Evolutionary conservation across 2,888 invertebrate genomes (phyloP), one percentile per base, ranked within the genome.

Genomic region (Tinea trinotella): DNA sequence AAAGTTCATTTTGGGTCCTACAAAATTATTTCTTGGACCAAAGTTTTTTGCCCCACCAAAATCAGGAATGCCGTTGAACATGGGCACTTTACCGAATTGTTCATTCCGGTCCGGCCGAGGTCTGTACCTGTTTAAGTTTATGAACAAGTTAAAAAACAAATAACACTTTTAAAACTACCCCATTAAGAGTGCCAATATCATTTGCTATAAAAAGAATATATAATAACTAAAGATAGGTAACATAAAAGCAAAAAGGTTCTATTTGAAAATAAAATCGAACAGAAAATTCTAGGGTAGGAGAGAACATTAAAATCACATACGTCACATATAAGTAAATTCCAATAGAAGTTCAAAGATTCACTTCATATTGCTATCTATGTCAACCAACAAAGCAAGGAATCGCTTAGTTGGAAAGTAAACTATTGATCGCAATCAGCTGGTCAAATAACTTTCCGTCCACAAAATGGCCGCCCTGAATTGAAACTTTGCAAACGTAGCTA

Each of bases 81-180:
- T 82, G 57, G 78, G 83, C 59, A 89, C 80, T 77, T 90, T 89
- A 71, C 87, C 88, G 74, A 85, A 88, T 87, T 89, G 88, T 87
- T 90, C 90, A 80, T 87, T 87, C 71, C 89, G 88, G 75, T 90
- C 90, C 72, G 88, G 83, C 71, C 89, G 84, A 68, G 89, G 87
- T 71, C 90, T 88, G 77, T 84, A 89, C 85, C 85, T 87, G 50
- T 7, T 7, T 30, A n/a, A n/a, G n/a, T n/a, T n/a, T n/a, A n/a
- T n/a, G n/a, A n/a, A n/a, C n/a, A n/a, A n/a, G n/a, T n/a, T n/a
- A n/a, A n/a, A n/a, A n/a, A n/a, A n/a, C n/a, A n/a, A n/a, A n/a
- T n/a, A n/a, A n/a, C n/a, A n/a, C n/a, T n/a, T n/a, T n/a, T n/a
- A n/a, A n/a, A n/a, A n/a, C n/a, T n/a, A n/a, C n/a, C n/a, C n/a